phyloP scores from a whole-genome alignment of 2,888 invertebrate genomes.

The Nipponacmea schrenckii region DNA sequence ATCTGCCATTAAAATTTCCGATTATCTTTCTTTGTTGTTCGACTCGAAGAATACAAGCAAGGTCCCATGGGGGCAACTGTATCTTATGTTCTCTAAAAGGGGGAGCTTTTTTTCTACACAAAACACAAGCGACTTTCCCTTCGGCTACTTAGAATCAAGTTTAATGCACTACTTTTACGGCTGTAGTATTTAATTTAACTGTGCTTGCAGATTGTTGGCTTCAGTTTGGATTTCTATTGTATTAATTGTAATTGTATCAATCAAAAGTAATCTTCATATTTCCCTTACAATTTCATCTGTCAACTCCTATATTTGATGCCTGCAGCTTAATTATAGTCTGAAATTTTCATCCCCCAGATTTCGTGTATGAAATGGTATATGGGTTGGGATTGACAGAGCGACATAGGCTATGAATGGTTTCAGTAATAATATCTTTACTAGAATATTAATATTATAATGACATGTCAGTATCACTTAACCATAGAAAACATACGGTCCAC shows the following conservation, averaged over 20 bases:
- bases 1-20: constrained; percentile 7
- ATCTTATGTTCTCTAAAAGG: neutral
- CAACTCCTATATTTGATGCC: neutral
- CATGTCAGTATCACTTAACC: no score
- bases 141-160: neutral
- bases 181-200: constrained; percentile 2
- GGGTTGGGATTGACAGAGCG: no score
- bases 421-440: no score
- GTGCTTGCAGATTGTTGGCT: constrained; percentile 5
- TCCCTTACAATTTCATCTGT: constrained; percentile 1
- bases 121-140: constrained; percentile 3
- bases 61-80: constrained; percentile 4
- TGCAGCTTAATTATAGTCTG: constrained; percentile 6
- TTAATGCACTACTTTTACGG: constrained; percentile 7
- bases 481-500: no score
- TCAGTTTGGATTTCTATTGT: neutral
- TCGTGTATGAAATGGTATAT: no score
- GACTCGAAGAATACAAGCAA: neutral
- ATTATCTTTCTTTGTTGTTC: neutral
- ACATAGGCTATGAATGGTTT: no score
- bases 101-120: neutral
- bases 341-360: neutral
- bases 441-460: no score
- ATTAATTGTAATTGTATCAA: neutral
- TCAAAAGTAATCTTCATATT: neutral